Base-by-base conservation (phyloP, 1,140 invertebrate species). In the Lutraria rhynchaena region DNA sequence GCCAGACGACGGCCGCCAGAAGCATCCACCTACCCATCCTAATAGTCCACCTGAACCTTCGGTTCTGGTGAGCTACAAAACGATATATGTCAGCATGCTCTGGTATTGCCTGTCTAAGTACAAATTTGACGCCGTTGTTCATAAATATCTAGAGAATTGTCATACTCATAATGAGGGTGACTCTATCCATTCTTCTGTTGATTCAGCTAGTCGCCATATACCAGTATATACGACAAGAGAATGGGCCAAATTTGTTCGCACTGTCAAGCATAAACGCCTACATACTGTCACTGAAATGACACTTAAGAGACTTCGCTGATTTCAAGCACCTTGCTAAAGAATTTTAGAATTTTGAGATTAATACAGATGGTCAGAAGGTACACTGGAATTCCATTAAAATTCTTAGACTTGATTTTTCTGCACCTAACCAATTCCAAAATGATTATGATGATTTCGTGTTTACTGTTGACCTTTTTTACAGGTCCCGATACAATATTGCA, bases 81-180 rank as follows among this genome's bases (percentile, higher is more conserved):
- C 11, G 2, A 5, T 41, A 3, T 44, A 41, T 74, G 37, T 74
- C 9, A 15, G 7, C 22, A 57, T 74, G 53, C 24, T 58, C 1
- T 74, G 71, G 71, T 60, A 74, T 15, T 74, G 71, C 55, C 19
- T 74, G n/a, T 3, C 9, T 1, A 74, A 74, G 27, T 74, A 13
- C 27, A 74, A 74, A 0, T 41, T 60, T n/a, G 2, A 41, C 1
- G 37, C 53, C 35, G 60, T 74, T 33, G 24, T 11, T 33, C 71
- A 74, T 27, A 60, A 74, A 44, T 74, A 74, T 41, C 41, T 74
- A 15, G 55, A 58, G 35, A 74, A 74, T n/a, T 51, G 71, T n/a
- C 71, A 74, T 19, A 74, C 55, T 15, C 71, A 74, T 31, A 74
- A 74, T 58, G 71, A 74, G 31, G 71, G 53, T n/a, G 53, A 74